Evolutionary conservation across 2,113 vertebrate species (phyloP).

Genomic region (Strigops habroptila): DNA sequence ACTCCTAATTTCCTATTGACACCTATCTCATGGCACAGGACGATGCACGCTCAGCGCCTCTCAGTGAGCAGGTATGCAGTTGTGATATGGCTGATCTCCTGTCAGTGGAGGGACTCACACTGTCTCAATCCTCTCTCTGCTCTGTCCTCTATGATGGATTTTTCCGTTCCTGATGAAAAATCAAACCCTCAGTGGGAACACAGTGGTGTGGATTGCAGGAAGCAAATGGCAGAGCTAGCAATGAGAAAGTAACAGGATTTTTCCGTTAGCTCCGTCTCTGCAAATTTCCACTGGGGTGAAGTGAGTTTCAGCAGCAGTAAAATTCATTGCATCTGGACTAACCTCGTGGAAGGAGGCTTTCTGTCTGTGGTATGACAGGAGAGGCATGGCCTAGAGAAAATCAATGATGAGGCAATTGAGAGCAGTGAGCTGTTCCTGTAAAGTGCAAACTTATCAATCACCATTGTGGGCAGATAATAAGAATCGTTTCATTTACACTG

Average conservation of each 20-base stretch:
- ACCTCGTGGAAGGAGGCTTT: not conserved
- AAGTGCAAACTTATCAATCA: constrained; percentile 55
- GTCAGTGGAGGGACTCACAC: accelerated
- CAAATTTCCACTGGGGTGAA: constrained; percentile 12
- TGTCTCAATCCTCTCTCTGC: not conserved
- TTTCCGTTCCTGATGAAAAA: not conserved
- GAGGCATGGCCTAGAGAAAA: constrained; percentile 45
- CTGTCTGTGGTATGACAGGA: not conserved
- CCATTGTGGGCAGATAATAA: constrained; percentile 41
- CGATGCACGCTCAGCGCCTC: not conserved
- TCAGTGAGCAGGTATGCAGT: not conserved
- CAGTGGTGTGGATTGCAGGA: not conserved
- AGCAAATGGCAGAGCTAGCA: not conserved
- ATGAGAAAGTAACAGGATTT: not conserved
- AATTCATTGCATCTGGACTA: not conserved
- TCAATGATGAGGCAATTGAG: constrained; percentile 49
- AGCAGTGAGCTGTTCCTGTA: constrained; percentile 46
- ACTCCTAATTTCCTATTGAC: not conserved
- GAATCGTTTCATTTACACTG: constrained; percentile 31
- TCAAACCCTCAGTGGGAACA: not conserved
- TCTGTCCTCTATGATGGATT: not conserved
- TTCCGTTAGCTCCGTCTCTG: not conserved
- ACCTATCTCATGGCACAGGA: not conserved
- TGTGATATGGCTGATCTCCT: accelerated
- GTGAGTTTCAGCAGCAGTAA: not conserved